A percentile compares a stretch with the other conserved stretches of the same genome.
Evolutionary conservation across 1,140 invertebrate species (phyloP).

Genomic region (Neodiprion fabricii): DNA sequence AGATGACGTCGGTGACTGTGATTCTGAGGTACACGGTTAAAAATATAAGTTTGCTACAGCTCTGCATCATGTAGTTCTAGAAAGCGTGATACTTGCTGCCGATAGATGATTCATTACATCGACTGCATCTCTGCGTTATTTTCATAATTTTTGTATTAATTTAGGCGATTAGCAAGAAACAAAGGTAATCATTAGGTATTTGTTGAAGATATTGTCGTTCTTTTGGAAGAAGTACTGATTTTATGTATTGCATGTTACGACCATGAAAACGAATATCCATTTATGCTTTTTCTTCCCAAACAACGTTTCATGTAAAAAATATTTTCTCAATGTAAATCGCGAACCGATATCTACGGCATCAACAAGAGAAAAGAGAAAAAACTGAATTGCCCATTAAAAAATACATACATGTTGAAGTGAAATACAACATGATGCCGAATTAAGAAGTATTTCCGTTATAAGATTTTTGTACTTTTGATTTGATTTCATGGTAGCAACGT

Average conservation of each 20-base stretch:
- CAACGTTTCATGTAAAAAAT: too few relatives aligned
- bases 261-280: background rate
- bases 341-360: too few relatives aligned
- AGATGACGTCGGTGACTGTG: slow-evolving; percentile 68
- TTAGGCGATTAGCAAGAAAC: background rate
- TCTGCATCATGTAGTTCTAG: slow-evolving; percentile 60
- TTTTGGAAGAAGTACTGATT: background rate
- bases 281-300: too few relatives aligned
- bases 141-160: background rate
- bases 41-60: slow-evolving; percentile 45
- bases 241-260: background rate
- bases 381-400: too few relatives aligned
- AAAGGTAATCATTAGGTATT: background rate
- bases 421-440: too few relatives aligned
- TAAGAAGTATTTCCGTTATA: too few relatives aligned
- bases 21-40: slow-evolving; percentile 65
- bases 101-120: slow-evolving; percentile 8
- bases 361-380: too few relatives aligned
- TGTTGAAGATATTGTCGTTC: background rate
- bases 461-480: too few relatives aligned
- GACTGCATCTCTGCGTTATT: slow-evolving; percentile 6
- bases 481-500: too few relatives aligned
- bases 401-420: too few relatives aligned
- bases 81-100: slow-evolving; percentile 30
- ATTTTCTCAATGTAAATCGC: too few relatives aligned